A percentile compares a stretch with the other conserved stretches of the same genome.
These are phyloP conservation scores for Odontesthes bonariensis DNA, from an alignment of 2,113 vertebrate genomes.

Conservation along the genomic window DNA sequence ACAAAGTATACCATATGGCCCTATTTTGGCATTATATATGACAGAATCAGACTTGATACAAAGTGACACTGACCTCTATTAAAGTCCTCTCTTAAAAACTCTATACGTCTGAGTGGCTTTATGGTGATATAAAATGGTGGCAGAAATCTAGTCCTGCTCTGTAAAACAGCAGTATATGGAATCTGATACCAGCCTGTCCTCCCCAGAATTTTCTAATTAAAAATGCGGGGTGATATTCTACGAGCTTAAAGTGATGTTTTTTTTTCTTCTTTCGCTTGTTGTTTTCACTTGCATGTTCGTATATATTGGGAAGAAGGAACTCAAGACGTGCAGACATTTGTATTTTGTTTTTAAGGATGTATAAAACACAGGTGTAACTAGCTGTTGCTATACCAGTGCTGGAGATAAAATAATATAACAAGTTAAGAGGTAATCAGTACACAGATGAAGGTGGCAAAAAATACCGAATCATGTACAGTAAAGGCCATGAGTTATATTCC, in stretches of 20 bases:
- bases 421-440: background rate
- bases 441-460: slow-evolving; percentile 5
- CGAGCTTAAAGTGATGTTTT: slow-evolving; percentile 7
- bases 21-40: slow-evolving; percentile 45
- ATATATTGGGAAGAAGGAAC: too few species aligned
- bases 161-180: slow-evolving; percentile 68
- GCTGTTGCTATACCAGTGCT: background rate
- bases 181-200: slow-evolving; percentile 55
- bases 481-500: slow-evolving; percentile 27
- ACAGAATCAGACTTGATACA: slow-evolving; percentile 68
- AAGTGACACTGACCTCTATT: slow-evolving; percentile 71
- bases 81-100: slow-evolving; percentile 73
- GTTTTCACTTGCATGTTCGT: too few species aligned
- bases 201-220: slow-evolving; percentile 29
- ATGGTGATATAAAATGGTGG: slow-evolving; percentile 70
- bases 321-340: too few species aligned
- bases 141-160: slow-evolving; percentile 65
- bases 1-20: slow-evolving; percentile 40
- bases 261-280: too few species aligned
- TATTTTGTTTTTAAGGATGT: too few species aligned
- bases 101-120: slow-evolving; percentile 70
- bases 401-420: background rate
- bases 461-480: slow-evolving; percentile 12
- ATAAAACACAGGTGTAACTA: background rate
- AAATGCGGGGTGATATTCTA: slow-evolving; percentile 7